phyloP scores from a whole-genome alignment of 2,113 vertebrate genomes.

The Tachuris rubrigastra region DNA sequence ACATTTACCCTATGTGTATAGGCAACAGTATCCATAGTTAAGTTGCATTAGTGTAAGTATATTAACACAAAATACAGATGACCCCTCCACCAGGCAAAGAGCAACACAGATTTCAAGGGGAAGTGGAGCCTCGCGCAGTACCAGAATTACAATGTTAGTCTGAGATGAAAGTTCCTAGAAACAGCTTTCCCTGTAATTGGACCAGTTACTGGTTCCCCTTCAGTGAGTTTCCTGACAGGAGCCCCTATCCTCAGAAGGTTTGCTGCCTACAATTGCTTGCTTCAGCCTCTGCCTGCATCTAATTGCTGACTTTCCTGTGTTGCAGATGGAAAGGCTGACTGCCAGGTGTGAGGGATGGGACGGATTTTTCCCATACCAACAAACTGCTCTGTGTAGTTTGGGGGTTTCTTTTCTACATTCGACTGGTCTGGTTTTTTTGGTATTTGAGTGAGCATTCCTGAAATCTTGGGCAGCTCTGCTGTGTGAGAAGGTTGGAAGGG shows the following conservation, averaged over 20 bases:
- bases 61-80: neutral
- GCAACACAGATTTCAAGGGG: neutral
- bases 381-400: neutral
- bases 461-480: neutral
- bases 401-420: neutral
- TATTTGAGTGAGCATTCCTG: neutral
- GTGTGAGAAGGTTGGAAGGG: neutral
- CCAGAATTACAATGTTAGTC: neutral
- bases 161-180: constrained; percentile 30
- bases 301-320: neutral
- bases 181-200: constrained; percentile 55
- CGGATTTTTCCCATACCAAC: neutral
- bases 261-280: constrained; percentile 12
- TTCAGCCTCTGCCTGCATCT: constrained; percentile 7
- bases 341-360: neutral
- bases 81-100: neutral
- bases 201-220: constrained; percentile 37
- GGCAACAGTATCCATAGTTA: neutral
- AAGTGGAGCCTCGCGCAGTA: neutral
- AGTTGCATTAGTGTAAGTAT: neutral
- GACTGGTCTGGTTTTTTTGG: neutral
- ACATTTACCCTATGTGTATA: fast-evolving
- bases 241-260: constrained; percentile 31
- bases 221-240: constrained; percentile 52
- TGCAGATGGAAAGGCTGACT: constrained; percentile 29